Conservation (phyloP, 2,113 vertebrate species). For the Lophotis ruficrista region DNA sequence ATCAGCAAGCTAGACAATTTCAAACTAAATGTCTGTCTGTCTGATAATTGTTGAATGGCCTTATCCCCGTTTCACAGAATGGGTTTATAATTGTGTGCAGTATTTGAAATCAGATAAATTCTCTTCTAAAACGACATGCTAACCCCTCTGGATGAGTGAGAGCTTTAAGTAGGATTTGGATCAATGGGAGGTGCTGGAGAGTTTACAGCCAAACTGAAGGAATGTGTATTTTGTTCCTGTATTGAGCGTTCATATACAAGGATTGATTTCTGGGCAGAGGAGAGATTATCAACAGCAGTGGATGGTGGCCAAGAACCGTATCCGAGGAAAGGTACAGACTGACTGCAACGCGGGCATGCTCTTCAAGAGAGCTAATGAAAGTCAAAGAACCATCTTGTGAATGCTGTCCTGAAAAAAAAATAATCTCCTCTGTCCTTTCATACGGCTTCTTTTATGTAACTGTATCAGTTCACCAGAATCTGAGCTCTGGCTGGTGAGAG, state of each 20-base stretch:
- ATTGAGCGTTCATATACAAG: neutral
- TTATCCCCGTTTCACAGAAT: neutral
- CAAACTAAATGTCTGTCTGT: neutral
- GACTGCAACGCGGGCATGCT: neutral
- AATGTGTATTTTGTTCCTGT: slow-evolving; percentile 32
- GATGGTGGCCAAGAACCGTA: no score
- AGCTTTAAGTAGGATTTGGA: neutral
- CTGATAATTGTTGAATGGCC: neutral
- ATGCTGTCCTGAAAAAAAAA: neutral
- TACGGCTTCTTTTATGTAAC: neutral
- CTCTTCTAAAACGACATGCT: neutral
- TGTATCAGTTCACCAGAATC: no score
- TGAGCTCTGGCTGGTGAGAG: no score
- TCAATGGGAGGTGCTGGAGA: neutral
- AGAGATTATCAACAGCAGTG: neutral
- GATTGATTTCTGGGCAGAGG: neutral
- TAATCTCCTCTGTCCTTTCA: no score
- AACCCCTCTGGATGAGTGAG: slow-evolving; percentile 8
- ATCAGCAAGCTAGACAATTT: neutral
- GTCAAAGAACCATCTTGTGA: neutral
- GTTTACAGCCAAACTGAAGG: slow-evolving; percentile 2
- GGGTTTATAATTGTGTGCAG: neutral
- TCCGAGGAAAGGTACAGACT: neutral
- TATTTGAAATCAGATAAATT: neutral
- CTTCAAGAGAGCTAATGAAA: neutral